A percentile compares a stretch with the other conserved stretches of the same genome.
Conservation (phyloP, 2,113 vertebrate genomes). For the Tragelaphus strepsiceros region DNA sequence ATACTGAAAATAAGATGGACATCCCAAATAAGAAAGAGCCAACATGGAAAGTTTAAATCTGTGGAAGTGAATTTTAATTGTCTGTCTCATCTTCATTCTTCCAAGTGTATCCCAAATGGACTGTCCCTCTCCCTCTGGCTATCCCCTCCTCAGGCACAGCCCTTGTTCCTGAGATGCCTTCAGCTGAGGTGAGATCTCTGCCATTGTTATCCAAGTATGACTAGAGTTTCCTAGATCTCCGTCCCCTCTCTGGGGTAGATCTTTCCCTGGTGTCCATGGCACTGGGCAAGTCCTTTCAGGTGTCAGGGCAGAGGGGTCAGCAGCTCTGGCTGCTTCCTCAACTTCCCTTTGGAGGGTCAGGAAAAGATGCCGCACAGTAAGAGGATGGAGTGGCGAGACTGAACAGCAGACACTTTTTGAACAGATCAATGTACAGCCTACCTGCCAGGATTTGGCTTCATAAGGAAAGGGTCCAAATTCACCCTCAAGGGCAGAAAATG, state of each 20-base stretch:
- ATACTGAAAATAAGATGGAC: background rate
- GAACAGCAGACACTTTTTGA: background rate
- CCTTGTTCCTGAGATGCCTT: background rate
- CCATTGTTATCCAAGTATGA: background rate
- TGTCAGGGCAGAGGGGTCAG: background rate
- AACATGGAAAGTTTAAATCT: background rate
- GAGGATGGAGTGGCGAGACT: background rate
- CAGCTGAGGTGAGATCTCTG: background rate
- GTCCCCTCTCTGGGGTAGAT: background rate
- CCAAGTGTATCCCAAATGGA: background rate
- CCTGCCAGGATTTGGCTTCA: background rate
- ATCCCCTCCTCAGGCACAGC: too few species aligned
- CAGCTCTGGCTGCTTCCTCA: background rate
- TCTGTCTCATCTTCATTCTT: background rate
- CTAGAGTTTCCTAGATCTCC: background rate
- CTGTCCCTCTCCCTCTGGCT: background rate
- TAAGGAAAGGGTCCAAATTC: background rate
- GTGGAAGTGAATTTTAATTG: background rate
- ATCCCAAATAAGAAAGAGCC: background rate
- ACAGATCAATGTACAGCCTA: background rate
- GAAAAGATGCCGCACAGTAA: background rate
- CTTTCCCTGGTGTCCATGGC: background rate
- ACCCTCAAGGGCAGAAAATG: background rate
- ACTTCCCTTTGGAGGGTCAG: background rate
- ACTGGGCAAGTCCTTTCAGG: background rate